Evolutionary conservation across 2,797 vertebrate species (phyloP).

Genomic region (Hydrocynus forskahlii): DNA sequence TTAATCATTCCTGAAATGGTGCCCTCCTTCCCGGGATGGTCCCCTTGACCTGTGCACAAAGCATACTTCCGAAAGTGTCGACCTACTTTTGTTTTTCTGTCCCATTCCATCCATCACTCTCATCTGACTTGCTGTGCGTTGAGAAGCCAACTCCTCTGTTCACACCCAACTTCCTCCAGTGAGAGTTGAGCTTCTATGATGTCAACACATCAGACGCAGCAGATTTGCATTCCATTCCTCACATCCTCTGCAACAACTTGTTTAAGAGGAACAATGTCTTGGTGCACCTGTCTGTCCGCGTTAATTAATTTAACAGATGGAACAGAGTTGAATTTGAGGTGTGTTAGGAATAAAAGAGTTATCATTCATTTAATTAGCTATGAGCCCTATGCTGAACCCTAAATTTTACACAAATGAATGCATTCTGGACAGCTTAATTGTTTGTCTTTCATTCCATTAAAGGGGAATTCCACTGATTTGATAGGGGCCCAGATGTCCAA

Average conservation of each 20-base stretch:
- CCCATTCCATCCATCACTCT: slow-evolving; percentile 68
- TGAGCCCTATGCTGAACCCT: not conserved
- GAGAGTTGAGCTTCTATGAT: slow-evolving; percentile 50
- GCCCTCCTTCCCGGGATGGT: slow-evolving; percentile 71
- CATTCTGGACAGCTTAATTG: no score
- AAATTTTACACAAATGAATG: not conserved
- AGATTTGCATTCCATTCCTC: slow-evolving; percentile 1
- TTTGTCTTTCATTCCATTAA: no score
- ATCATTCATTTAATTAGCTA: not conserved
- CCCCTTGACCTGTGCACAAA: slow-evolving; percentile 74
- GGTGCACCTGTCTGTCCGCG: not conserved
- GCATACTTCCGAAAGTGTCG: slow-evolving; percentile 65
- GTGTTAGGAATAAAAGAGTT: not conserved
- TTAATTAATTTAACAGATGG: not conserved
- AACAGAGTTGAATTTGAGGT: not conserved
- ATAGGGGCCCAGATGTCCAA: no score
- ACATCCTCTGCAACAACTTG: not conserved
- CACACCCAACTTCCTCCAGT: slow-evolving; percentile 50
- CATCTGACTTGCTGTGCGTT: slow-evolving; percentile 59
- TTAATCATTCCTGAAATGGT: slow-evolving; percentile 74
- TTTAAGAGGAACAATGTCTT: not conserved
- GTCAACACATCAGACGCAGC: not conserved
- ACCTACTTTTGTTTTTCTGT: slow-evolving; percentile 67
- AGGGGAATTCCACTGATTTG: no score
- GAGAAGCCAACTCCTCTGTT: slow-evolving; percentile 61